Conservation (phyloP, 2,888 invertebrate species). For the Xestia sexstrigata region DNA sequence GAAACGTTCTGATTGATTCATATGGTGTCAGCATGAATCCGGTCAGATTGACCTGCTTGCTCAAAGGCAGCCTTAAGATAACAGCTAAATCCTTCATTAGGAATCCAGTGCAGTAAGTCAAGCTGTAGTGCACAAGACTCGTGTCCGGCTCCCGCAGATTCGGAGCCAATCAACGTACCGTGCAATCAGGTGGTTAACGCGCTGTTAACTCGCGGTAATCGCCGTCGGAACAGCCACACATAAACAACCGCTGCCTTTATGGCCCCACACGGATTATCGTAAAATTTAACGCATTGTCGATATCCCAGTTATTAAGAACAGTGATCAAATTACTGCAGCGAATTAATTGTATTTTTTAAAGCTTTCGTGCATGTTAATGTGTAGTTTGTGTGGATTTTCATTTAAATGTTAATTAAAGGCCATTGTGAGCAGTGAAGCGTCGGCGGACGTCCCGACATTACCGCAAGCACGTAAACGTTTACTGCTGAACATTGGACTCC, state of each 20-base stretch:
- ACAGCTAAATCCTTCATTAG: neutral
- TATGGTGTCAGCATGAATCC: neutral
- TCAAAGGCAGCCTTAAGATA: neutral
- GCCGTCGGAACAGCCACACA: slow-evolving; percentile 26
- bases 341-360: slow-evolving; percentile 39
- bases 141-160: neutral
- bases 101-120: neutral
- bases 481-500: slow-evolving; percentile 2
- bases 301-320: slow-evolving; percentile 65
- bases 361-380: slow-evolving; percentile 41
- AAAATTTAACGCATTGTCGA: slow-evolving; percentile 68
- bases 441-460: neutral
- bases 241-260: slow-evolving; percentile 49
- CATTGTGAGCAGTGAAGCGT: neutral
- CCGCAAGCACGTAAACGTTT: slow-evolving; percentile 13
- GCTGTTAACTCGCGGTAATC: slow-evolving; percentile 63
- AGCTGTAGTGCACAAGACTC: slow-evolving; percentile 4
- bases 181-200: slow-evolving; percentile 64
- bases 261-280: slow-evolving; percentile 64
- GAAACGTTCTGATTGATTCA: neutral
- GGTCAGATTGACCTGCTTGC: neutral
- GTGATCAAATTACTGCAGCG: slow-evolving; percentile 48
- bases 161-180: slow-evolving; percentile 42
- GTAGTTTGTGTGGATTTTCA: slow-evolving; percentile 33
- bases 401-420: slow-evolving; percentile 49